phyloP scores from a whole-genome alignment of 2,113 vertebrate species.

The pig (Sus scrofa) region DNA sequence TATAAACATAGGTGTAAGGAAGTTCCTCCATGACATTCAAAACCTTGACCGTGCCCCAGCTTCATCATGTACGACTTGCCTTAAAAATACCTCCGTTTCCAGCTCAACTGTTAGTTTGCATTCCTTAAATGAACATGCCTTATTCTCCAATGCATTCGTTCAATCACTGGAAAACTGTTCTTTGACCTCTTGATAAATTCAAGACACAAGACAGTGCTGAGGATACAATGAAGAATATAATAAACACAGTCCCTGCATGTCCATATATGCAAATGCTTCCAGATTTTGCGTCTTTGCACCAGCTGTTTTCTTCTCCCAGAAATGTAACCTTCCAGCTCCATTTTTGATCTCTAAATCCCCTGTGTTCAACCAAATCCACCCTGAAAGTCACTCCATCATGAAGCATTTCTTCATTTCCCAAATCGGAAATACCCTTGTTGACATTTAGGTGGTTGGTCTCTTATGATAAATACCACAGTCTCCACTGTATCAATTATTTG shows the following conservation, averaged over 20 bases:
- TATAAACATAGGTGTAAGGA: not conserved
- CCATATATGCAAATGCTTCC: not conserved
- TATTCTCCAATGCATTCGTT: not conserved
- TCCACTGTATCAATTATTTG: not conserved
- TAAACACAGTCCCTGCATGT: not conserved
- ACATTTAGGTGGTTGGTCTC: not conserved
- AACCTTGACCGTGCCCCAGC: not conserved
- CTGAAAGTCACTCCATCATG: not conserved
- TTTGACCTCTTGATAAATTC: not conserved
- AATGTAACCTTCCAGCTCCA: not conserved
- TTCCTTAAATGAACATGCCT: not conserved
- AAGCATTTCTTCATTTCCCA: not conserved
- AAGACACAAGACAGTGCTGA: not conserved
- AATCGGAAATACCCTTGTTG: not conserved
- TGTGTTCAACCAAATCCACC: not conserved
- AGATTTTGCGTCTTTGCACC: not conserved
- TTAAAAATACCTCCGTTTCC: not conserved
- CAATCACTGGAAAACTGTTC: not conserved
- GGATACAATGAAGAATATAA: not conserved
- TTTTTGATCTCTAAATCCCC: not conserved
- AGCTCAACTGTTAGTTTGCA: not conserved
- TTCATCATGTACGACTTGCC: not conserved
- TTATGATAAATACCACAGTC: not conserved
- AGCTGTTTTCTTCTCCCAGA: not conserved
- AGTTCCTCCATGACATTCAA: not conserved